Evolutionary conservation across 1,140 invertebrate species (phyloP).

Genomic region (Sweltsa coloradensis): DNA sequence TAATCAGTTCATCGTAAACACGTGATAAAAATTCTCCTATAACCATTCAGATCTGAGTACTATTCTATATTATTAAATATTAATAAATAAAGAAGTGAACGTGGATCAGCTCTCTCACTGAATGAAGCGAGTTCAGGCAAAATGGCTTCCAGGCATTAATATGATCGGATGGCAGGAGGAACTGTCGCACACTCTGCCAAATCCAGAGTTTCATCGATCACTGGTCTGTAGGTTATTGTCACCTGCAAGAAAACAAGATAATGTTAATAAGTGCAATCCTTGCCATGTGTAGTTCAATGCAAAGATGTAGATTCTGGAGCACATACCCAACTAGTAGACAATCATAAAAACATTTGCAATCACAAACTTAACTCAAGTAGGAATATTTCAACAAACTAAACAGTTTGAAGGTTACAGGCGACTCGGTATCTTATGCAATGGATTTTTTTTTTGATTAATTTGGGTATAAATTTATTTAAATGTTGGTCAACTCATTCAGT

Average conservation of each 20-base stretch:
- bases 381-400: background rate
- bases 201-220: slow-evolving; percentile 84
- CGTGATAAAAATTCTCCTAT: too few relatives aligned
- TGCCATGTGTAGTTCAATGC: background rate
- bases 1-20: too few relatives aligned
- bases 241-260: slow-evolving; percentile 40
- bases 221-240: slow-evolving; percentile 71
- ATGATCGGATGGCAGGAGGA: slow-evolving; percentile 83
- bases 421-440: background rate
- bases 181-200: slow-evolving; percentile 68
- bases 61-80: too few relatives aligned
- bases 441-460: background rate
- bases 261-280: slow-evolving; percentile 14
- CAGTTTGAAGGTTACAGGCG: background rate
- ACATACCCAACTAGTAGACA: background rate
- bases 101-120: too few relatives aligned
- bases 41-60: too few relatives aligned
- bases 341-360: background rate
- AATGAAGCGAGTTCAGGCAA: too few relatives aligned
- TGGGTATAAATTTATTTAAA: background rate
- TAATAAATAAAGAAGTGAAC: too few relatives aligned
- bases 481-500: background rate
- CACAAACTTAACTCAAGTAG: background rate
- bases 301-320: background rate
- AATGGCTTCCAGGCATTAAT: too few relatives aligned